Evolutionary conservation across 2,113 vertebrate species (phyloP).

Genomic region (Bucco capensis): DNA sequence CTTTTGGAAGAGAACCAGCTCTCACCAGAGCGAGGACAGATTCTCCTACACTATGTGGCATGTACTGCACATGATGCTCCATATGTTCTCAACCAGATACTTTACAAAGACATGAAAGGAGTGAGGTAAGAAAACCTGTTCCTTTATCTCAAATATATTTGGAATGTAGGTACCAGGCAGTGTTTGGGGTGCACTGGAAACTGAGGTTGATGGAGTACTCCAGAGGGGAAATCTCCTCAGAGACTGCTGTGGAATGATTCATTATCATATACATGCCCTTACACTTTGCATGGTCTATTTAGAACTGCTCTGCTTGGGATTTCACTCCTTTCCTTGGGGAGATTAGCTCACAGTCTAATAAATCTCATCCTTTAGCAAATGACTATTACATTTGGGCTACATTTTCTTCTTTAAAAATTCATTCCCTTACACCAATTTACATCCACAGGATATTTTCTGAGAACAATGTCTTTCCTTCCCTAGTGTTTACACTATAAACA

Average conservation of each 20-base stretch:
- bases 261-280: background rate
- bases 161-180: background rate
- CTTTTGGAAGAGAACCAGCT: conserved; percentile 72
- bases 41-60: conserved; percentile 72
- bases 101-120: conserved; percentile 75
- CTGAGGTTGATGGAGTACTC: background rate
- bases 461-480: background rate
- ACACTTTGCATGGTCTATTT: background rate
- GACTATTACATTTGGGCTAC: background rate
- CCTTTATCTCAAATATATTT: background rate
- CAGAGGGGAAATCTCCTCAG: background rate
- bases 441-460: background rate
- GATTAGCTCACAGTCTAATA: conserved; percentile 45
- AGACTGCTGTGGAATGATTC: background rate
- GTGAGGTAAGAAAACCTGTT: conserved; percentile 71
- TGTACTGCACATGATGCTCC: conserved; percentile 73
- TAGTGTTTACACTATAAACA: background rate
- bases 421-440: background rate
- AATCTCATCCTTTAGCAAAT: conserved; percentile 38
- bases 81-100: conserved; percentile 66
- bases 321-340: conserved; percentile 31
- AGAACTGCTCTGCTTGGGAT: background rate
- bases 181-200: background rate
- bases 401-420: conserved; percentile 41
- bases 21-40: conserved; percentile 37